Evolutionary conservation across 1,140 invertebrate genomes (phyloP), one percentile per base, ranked within the genome.

Genomic region (Lucilia sericata): DNA sequence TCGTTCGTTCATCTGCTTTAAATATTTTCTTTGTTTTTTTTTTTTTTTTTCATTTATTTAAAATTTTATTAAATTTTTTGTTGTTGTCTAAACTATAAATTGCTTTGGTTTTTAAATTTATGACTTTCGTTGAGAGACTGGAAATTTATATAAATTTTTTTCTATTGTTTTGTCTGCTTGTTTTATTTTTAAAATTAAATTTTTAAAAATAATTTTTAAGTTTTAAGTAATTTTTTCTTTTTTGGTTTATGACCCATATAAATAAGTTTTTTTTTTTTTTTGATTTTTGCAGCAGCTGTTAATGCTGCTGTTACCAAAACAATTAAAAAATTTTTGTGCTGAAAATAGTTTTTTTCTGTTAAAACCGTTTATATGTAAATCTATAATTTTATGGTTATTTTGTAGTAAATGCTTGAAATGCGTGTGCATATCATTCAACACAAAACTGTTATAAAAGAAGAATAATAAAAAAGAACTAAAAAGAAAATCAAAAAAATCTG

Each of bases 401-500:
- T 76, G 13, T 30, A 36, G 30, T 76, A 42, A 42, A 76, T 76
- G 34, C 4, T 30, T 5, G n/a, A 76, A 42, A 49, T 80, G 76
- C 76, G 76, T 49, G 76, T 80, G 47, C 76, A 80, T 80, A 80
- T 80, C 76, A 80, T 80, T 80, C 76, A 80, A 80, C 76, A 80
- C 19, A 25, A 49, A 36, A 70, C n/a, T 19, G n/a, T n/a, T 17
- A 60, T 60, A 60, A 60, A 17, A 5, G 51, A n/a, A 60, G n/a
- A 21, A 8, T 34, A 13, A 75, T n/a, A n/a, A n/a, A 75, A 75
- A 36, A 12, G 13, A 42, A 17, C 42, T 75, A 25, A 75, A 30
- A 42, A 78, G n/a, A 47, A 42, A 36, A 13, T 14, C 1, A 74
- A 34, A 30, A 36, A 42, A 17, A 76, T 42, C 21, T 82, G 21